A percentile compares a stretch with the other conserved stretches of the same genome.
Evolutionary conservation across 2,888 invertebrate genomes (phyloP).

Genomic region (Yponomeuta plumbellus): DNA sequence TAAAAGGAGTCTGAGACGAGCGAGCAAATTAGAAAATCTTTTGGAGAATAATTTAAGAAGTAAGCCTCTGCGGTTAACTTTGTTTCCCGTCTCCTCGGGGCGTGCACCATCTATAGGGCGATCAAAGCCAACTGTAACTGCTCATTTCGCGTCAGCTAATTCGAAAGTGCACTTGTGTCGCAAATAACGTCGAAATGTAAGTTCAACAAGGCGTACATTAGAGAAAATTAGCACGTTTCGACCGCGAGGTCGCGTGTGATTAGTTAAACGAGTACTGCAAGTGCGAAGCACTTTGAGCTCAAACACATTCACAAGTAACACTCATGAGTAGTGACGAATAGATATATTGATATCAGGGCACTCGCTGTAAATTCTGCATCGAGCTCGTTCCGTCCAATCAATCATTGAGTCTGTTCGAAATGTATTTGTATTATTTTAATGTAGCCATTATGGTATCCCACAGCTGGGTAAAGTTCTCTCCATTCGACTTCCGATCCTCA

Average conservation of each 20-base stretch:
- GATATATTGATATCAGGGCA: no score
- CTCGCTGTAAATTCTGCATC: no score
- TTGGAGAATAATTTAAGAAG: conserved; percentile 72
- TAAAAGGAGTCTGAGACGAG: conserved; percentile 51
- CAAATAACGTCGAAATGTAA: conserved; percentile 29
- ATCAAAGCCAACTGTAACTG: conserved; percentile 31
- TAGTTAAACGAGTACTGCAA: background rate
- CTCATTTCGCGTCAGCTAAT: conserved; percentile 33
- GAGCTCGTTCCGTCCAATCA: no score
- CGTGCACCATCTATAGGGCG: conserved; percentile 30
- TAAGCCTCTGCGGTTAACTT: conserved; percentile 53
- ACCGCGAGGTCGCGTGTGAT: background rate
- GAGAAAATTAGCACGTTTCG: conserved; percentile 17
- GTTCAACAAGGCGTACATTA: conserved; percentile 15
- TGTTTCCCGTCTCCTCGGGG: conserved; percentile 38
- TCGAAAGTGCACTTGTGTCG: conserved; percentile 41
- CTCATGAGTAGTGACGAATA: no score
- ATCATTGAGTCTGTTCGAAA: no score
- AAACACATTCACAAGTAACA: no score
- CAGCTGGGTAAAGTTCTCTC: no score
- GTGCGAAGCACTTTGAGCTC: background rate
- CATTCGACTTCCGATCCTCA: no score
- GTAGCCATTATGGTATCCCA: no score
- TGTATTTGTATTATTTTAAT: no score
- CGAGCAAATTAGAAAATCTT: conserved; percentile 75